Conservation (phyloP, 2,113 vertebrate genomes). For the Corythaeola cristata region DNA sequence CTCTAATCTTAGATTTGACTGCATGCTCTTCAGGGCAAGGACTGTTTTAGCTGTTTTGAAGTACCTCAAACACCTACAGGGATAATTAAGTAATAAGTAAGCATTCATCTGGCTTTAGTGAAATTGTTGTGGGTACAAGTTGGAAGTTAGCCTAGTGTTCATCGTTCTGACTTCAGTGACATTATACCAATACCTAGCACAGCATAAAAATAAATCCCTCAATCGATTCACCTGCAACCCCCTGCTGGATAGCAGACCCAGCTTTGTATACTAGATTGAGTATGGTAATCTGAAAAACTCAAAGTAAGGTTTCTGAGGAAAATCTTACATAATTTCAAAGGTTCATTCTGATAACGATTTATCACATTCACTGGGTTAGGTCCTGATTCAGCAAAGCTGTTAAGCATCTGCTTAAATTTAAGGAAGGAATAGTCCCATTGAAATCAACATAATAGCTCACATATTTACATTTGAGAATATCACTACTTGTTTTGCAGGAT, state of each 20-base stretch:
- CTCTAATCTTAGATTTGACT: slow-evolving; percentile 39
- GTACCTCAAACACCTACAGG: slow-evolving; percentile 28
- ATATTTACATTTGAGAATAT: not conserved
- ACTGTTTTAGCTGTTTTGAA: not conserved
- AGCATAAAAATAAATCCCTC: not conserved
- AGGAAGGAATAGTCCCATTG: not conserved
- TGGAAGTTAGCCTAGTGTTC: not conserved
- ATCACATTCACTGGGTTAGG: not conserved
- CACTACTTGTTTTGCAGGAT: not conserved
- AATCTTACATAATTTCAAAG: not conserved
- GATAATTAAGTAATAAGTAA: slow-evolving; percentile 41
- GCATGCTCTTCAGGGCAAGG: slow-evolving; percentile 19
- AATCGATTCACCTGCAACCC: not conserved
- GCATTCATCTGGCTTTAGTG: not conserved
- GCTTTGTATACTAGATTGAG: not conserved
- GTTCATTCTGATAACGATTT: not conserved
- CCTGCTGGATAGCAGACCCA: not conserved
- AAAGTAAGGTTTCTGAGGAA: not conserved
- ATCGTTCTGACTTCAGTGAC: not conserved
- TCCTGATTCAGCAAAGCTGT: not conserved
- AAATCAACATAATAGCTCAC: not conserved
- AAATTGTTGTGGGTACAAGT: not conserved
- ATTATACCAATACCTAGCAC: not conserved
- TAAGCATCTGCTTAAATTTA: not conserved
- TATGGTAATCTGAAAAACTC: not conserved